Evolutionary conservation across 2,113 vertebrate species (phyloP), one percentile per base, ranked within the genome.

Genomic region (Chionodraco myersi): DNA sequence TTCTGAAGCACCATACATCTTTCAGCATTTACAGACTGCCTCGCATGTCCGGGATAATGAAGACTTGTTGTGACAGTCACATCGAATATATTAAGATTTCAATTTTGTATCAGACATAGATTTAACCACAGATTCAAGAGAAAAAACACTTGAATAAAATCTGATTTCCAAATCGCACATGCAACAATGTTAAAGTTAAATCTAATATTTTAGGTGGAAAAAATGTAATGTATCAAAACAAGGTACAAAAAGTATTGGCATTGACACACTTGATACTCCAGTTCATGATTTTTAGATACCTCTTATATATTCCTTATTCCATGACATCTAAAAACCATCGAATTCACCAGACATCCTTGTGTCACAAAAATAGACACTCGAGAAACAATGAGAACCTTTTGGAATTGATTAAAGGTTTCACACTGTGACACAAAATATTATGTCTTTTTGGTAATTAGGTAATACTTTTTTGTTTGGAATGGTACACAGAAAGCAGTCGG

Each of bases 1-100:
- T 80, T 88, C 84, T 80, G 77, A 89, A 85, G 82, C 81, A 72
- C 73, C 77, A 69, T 72, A 66, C 82, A 80, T 86, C 79, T 82
- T 86, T 59, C 52, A 75, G 59, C 71, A 56, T 84, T 85, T 80
- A 69, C 16, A 15, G 57, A 91, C 16, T 58, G 64, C 60, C 69
- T 36, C 58, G 65, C 47, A 82, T 69, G 48, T 78, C 75, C 67
- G 57, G 26, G 57, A 78, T 64, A 65, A 78, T 84, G 64, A 77
- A 59, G 60, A 75, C 62, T 26, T 47, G 47, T 34, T 64, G 36
- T 74, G 68, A 47, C 45, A 44, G 23, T 63, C 44, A 72, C 41
- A 62, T 23, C 10, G 18, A 70, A 63, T 18, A 41, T 41, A 41
- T 41, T 41, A 41, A 41, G 36, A 41, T 41, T 41, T 41, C 6